Evolutionary conservation across 2,113 vertebrate genomes (phyloP).

Genomic region (Mustela lutreola): DNA sequence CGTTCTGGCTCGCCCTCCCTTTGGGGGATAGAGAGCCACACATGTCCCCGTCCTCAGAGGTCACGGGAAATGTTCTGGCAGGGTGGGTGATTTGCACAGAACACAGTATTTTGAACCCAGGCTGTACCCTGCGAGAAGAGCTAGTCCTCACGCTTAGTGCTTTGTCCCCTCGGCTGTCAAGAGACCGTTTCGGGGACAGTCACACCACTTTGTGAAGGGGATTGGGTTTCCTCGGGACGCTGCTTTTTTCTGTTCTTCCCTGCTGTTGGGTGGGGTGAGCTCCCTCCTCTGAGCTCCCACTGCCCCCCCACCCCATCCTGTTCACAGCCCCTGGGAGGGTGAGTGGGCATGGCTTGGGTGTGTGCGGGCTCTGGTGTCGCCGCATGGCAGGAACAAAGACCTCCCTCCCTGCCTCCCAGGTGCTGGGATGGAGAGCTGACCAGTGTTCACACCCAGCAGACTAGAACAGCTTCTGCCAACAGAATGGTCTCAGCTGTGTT

Average conservation of each 20-base stretch:
- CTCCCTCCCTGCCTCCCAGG: constrained; percentile 35
- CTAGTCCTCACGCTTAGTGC: constrained; percentile 42
- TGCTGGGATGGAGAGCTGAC: constrained; percentile 54
- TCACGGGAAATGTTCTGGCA: constrained; percentile 80
- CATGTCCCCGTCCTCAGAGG: constrained; percentile 59
- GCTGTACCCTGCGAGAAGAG: constrained; percentile 57
- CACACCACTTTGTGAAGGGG: constrained; percentile 81
- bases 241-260: constrained; percentile 49
- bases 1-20: constrained; percentile 75
- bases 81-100: constrained; percentile 75
- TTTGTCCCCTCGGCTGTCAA: background rate
- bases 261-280: background rate
- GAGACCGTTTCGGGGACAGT: constrained; percentile 75
- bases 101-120: constrained; percentile 73
- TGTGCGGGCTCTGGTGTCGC: background rate
- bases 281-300: too few species aligned
- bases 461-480: background rate
- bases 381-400: constrained; percentile 16
- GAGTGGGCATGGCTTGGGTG: background rate
- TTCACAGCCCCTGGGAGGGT: background rate
- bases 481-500: background rate
- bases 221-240: constrained; percentile 81
- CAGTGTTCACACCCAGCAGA: background rate
- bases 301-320: too few species aligned
- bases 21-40: constrained; percentile 26